Evolutionary conservation across 2,888 invertebrate genomes (phyloP).

Genomic region (Pseudeuparius sepicola): DNA sequence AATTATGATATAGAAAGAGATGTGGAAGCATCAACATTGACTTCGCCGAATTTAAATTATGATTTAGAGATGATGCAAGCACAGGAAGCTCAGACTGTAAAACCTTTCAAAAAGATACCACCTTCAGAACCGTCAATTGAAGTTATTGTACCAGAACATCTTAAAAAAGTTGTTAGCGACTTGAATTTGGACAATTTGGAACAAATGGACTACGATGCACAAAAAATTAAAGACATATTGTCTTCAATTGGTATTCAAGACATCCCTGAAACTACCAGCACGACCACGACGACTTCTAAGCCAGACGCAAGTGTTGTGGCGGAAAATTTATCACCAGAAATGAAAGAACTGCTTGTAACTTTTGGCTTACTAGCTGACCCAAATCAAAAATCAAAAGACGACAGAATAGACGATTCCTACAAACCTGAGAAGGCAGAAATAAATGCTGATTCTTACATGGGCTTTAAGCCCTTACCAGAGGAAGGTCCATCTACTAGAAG

Average conservation of each 20-base stretch:
- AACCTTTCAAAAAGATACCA: constrained; percentile 6
- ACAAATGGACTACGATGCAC: constrained; percentile 18
- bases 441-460: constrained; percentile 33
- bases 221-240: constrained; percentile 35
- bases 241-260: constrained; percentile 42
- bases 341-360: constrained; percentile 39
- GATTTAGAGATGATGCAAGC: too few species aligned
- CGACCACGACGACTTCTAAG: constrained; percentile 27
- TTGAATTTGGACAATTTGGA: constrained; percentile 25
- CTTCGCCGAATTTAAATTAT: not conserved
- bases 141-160: constrained; percentile 24
- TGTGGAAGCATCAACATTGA: constrained; percentile 1
- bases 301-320: constrained; percentile 35
- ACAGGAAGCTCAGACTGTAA: too few species aligned
- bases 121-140: constrained; percentile 20
- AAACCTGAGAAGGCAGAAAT: constrained; percentile 31
- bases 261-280: constrained; percentile 24
- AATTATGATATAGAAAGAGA: not conserved
- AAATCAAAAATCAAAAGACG: constrained; percentile 17
- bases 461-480: constrained; percentile 38
- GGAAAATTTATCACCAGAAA: constrained; percentile 36
- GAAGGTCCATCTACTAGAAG: constrained; percentile 28
- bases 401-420: constrained; percentile 16
- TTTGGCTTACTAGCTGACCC: constrained; percentile 39
- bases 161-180: constrained; percentile 29